Base-by-base conservation (phyloP, 1,140 invertebrate genomes). In the Conus betulinus region DNA sequence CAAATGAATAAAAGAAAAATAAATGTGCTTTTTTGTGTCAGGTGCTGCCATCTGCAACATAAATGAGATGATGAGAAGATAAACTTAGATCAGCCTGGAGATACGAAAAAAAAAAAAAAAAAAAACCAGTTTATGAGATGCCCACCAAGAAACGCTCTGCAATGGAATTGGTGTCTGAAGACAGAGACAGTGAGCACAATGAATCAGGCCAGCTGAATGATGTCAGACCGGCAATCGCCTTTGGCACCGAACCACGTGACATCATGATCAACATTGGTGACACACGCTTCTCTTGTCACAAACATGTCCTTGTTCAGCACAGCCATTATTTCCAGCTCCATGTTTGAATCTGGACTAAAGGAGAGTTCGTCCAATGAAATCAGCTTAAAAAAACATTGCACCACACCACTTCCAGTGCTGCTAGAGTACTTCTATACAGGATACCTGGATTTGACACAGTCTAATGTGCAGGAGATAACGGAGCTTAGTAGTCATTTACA, bases 211-310 rank as follows among this genome's bases (percentile, higher is more conserved):
- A 60, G 57, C 8, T 8, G 4, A 60, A 15, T 15, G 15, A 11
- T 60, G 8, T 15, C 57, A 60, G 57, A 11, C 57, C 20, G 76
- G 20, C 52, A 17, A 15, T 27, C n/a, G 6, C n/a, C 39, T 79
- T 87, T 27, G 39, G 86, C 91, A 91, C 27, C 23, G 67, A 76
- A n/a, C 17, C 74, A 11, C 51, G 51, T 11, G 85, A 87, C n/a
- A 79, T 87, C 53, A 79, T 79, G 6, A 17, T 87, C 39, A 71
- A 78, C 23, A 57, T 25, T 13, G 85, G 74, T 13, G 74, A 87
- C 85, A 78, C 17, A 71, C 85, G n/a, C 17, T 79, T 87, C 52
- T 57, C n/a, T 20, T 87, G 85, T 57, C 85, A 87, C 85, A 78
- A 79, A 53, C 17, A 27, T 2, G 52, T 87, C 3, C 53, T 87